These are phyloP conservation scores for Catocala fraxini DNA, from an alignment of 2,888 invertebrate genomes.

Conservation along the genomic window DNA sequence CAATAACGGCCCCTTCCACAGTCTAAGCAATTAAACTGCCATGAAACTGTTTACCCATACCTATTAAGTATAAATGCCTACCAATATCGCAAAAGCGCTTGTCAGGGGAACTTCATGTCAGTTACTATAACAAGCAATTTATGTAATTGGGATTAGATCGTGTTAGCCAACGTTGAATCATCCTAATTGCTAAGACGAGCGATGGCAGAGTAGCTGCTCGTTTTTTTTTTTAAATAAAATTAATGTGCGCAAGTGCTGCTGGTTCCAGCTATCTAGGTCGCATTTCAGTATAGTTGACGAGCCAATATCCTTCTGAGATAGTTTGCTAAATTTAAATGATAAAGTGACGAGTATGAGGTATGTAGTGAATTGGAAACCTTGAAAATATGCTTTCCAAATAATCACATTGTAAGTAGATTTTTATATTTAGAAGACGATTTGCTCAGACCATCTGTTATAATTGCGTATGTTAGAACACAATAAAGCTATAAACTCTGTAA, in stretches of 20 bases:
- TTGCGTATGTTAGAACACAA: too few species aligned
- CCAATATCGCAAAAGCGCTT: constrained; percentile 13
- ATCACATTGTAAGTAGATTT: too few species aligned
- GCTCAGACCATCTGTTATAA: too few species aligned
- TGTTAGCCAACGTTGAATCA: constrained; percentile 32
- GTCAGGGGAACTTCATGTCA: constrained; percentile 25
- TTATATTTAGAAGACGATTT: too few species aligned
- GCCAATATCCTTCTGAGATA: too few species aligned
- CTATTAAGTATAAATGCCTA: constrained; percentile 7
- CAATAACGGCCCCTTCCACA: too few species aligned
- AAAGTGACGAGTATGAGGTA: too few species aligned
- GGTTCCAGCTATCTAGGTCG: not conserved
- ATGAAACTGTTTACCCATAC: constrained; percentile 13
- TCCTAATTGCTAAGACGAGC: constrained; percentile 37
- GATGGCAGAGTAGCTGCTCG: constrained; percentile 14
- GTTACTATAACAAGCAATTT: constrained; percentile 52
- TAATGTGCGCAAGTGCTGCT: constrained; percentile 20
- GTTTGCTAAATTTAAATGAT: too few species aligned
- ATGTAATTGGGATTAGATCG: constrained; percentile 65
- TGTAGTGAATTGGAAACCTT: too few species aligned
- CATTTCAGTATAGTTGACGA: not conserved
- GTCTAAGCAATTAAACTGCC: too few species aligned
- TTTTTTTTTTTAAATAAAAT: constrained; percentile 29
- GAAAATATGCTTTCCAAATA: too few species aligned
- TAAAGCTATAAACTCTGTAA: too few species aligned